These are phyloP conservation scores for Euzetes globulus DNA, from an alignment of 2,888 invertebrate species.

Conservation along the genomic window DNA sequence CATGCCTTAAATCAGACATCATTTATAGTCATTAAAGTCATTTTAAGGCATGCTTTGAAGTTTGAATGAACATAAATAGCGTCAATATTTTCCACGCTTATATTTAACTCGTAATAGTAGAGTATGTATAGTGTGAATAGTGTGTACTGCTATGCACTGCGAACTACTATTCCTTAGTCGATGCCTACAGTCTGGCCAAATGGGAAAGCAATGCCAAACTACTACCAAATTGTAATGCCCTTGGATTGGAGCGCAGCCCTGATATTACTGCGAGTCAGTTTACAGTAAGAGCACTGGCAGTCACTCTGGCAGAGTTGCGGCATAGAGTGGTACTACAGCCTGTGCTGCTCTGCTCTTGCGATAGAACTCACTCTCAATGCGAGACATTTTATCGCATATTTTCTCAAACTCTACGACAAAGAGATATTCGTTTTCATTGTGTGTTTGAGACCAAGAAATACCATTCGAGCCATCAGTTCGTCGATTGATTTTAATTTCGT, in stretches of 20 bases:
- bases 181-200: too few relatives aligned
- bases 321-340: not conserved
- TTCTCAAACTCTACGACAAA: slow-evolving; percentile 10
- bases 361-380: slow-evolving; percentile 7
- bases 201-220: slow-evolving; percentile 26
- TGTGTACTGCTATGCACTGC: not conserved
- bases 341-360: not conserved
- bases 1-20: too few relatives aligned
- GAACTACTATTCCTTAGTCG: too few relatives aligned
- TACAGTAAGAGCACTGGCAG: not conserved
- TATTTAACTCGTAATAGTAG: too few relatives aligned
- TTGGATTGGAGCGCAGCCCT: slow-evolving; percentile 25
- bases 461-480: not conserved
- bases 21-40: too few relatives aligned
- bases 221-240: slow-evolving; percentile 22
- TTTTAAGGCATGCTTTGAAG: too few relatives aligned
- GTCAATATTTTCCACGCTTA: too few relatives aligned
- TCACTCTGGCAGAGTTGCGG: not conserved
- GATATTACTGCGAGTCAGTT: not conserved
- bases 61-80: too few relatives aligned
- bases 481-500: not conserved
- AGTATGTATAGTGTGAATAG: not conserved
- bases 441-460: not conserved
- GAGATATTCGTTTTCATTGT: slow-evolving; percentile 21
- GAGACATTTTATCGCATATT: slow-evolving; percentile 30